phyloP scores from a whole-genome alignment of 1,140 invertebrate species.

The Saccostrea echinata region DNA sequence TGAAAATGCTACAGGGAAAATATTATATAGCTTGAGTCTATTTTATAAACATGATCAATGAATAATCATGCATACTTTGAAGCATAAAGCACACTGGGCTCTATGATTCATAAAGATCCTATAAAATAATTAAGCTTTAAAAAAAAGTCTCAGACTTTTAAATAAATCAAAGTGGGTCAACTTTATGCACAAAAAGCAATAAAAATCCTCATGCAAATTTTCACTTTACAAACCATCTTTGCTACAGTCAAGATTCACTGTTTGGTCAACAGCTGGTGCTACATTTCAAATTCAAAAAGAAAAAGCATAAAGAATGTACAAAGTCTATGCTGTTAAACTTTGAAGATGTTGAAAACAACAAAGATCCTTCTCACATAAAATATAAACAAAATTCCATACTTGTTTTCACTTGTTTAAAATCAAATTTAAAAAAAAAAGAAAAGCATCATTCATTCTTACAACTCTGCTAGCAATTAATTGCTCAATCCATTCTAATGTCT shows the following conservation, averaged over 20 bases:
- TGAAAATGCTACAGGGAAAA: background rate
- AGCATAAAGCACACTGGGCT: no score
- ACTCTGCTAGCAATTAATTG: no score
- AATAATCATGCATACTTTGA: no score
- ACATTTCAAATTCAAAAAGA: background rate
- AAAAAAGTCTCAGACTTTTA: background rate
- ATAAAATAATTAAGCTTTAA: background rate
- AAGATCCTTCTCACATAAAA: no score
- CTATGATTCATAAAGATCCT: no score
- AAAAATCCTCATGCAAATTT: background rate
- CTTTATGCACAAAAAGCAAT: background rate
- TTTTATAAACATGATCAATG: background rate
- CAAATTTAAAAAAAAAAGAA: no score
- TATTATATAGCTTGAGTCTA: background rate
- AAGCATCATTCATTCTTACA: no score
- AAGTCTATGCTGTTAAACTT: background rate
- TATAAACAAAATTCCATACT: no score
- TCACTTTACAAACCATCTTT: slow-evolving; percentile 2
- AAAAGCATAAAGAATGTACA: background rate
- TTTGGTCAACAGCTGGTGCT: background rate
- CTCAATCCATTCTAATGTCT: no score
- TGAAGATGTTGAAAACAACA: background rate
- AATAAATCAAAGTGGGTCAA: background rate
- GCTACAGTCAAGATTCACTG: slow-evolving; percentile 1
- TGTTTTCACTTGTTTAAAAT: no score